Base-by-base conservation (phyloP, 2,113 vertebrate genomes). In the Capreolus pygargus region DNA sequence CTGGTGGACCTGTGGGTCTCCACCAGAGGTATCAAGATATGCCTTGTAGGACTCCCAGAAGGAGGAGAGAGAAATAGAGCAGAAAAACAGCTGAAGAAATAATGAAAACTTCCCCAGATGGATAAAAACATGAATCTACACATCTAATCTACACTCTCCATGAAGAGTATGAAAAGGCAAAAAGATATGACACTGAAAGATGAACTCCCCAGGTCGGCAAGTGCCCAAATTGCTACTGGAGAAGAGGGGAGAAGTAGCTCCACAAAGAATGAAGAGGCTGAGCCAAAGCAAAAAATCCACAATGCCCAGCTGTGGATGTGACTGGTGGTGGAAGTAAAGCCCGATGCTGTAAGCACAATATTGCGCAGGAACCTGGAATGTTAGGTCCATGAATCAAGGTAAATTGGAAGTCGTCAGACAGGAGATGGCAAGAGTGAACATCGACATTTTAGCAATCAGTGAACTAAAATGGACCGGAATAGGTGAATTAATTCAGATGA, bases 291-390 rank as follows among this genome's bases (percentile, higher is more conserved):
- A 10, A 17, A 6, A 9, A 2, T 0, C 61, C 64, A 5, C 64
- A 19, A 0, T 0, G 5, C 17, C n/a, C 64, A 3, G 67, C n/a
- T 39, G 67, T 0, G 19, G 2, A 0, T 1, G n/a, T 5, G 36
- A 13, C n/a, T 39, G 67, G 67, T 1, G 67, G 19, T 5, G 19
- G n/a, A 13, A 6, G 67, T 23, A 0, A 39, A 39, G 67, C n/a
- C 21, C 0, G 5, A 3, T 3, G 21, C n/a, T 12, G 67, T 1
- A 7, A 39, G 36, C 13, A 1, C 64, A 13, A 1, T 1, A 12
- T 0, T 39, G 10, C 0, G 2, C 1, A 13, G 67, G 67, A 25
- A 3, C 10, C 36, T 39, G 67, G 67, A 39, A 13, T 6, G 67
- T 13, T 2, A 39, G 21, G 21, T 1, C 36, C 36, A 1, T 13